Evolutionary conservation across 1,140 invertebrate genomes (phyloP), one percentile per base, ranked within the genome.

Genomic region (Agrypnia vestita): DNA sequence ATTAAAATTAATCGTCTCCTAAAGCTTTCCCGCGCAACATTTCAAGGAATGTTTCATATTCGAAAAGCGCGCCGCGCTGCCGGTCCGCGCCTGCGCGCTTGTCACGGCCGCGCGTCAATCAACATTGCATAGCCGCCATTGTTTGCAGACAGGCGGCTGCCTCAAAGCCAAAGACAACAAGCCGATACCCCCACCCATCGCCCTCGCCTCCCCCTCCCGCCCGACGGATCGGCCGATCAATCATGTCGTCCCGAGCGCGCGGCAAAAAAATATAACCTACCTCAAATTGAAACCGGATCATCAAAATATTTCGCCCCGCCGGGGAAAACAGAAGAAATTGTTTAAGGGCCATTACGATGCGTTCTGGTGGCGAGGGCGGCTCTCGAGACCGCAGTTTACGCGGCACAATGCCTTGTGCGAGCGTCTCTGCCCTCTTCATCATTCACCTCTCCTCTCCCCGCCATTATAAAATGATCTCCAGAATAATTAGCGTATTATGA

Each of bases 71-170:
- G 69, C 25, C 56, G 25, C 19, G 11, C 11, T 1, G 15, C 59
- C 69, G 46, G 13, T 73, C 78, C 69, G 46, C 51, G 67, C 19
- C 78, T 46, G 67, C 51, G 51, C 71, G 21, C 21, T 44, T 72
- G 56, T 71, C 77, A 53, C 51, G 49, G 77, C 53, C 79, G 73
- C 67, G 80, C 80, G 80, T 81, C 80, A 81, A 81, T 81, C 80
- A 81, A 81, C 64, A 61, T 71, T 61, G 69, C 80, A 74, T 74
- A 76, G 73, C 62, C 62, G 75, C 80, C 80, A 81, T 81, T 81
- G 80, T 81, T 15, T 73, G 55, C 67, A 64, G 75, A 49, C 56
- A n/a, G 69, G 78, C 78, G 78, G 78, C 69, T 59, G 67, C 67
- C 53, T 80, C 72, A 76, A 80, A 80, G 79, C 43, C 67, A 78